Evolutionary conservation across 2,888 invertebrate genomes (phyloP).

Genomic region (Drepanosiphum platanoidis): DNA sequence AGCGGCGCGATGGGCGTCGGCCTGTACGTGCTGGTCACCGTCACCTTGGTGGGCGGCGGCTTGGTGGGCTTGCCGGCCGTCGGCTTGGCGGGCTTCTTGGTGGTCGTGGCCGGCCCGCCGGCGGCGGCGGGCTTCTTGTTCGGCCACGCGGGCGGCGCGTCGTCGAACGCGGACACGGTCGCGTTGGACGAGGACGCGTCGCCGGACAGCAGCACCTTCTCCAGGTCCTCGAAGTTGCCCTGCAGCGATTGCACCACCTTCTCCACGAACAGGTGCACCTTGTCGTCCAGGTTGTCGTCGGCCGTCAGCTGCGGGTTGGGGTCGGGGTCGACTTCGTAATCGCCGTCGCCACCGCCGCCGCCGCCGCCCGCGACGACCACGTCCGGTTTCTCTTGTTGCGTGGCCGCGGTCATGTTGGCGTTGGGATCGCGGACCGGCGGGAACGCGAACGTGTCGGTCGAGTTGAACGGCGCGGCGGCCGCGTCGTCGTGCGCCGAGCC

Average conservation of each 20-base stretch:
- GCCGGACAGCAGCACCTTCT: slow-evolving; percentile 77
- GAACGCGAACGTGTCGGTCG: slow-evolving; percentile 77
- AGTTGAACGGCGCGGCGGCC: slow-evolving; percentile 61
- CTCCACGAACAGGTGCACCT: slow-evolving; percentile 83
- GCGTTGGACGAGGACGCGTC: slow-evolving; percentile 65
- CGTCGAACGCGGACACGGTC: slow-evolving; percentile 65
- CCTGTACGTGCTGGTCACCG: slow-evolving; percentile 28
- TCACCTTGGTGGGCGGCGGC: slow-evolving; percentile 63
- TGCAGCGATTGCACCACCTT: slow-evolving; percentile 86
- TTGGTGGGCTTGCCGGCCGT: slow-evolving; percentile 26
- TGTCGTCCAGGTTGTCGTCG: slow-evolving; percentile 79
- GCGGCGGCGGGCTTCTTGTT: slow-evolving; percentile 65
- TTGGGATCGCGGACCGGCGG: slow-evolving; percentile 87
- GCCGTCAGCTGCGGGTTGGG: slow-evolving; percentile 84
- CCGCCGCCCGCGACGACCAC: slow-evolving; percentile 63
- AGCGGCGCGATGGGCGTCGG: slow-evolving; percentile 41
- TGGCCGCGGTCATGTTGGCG: slow-evolving; percentile 75
- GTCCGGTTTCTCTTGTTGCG: slow-evolving; percentile 67
- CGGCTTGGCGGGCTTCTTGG: slow-evolving; percentile 60
- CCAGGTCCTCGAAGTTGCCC: slow-evolving; percentile 82
- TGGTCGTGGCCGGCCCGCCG: slow-evolving; percentile 63
- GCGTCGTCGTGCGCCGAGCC: slow-evolving; percentile 3
- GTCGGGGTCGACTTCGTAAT: slow-evolving; percentile 74
- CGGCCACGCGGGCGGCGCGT: slow-evolving; percentile 63
- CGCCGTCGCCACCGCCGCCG: slow-evolving; percentile 70